Evolutionary conservation across 2,797 vertebrate genomes (phyloP).

Genomic region (Pipistrellus pygmaeus): DNA sequence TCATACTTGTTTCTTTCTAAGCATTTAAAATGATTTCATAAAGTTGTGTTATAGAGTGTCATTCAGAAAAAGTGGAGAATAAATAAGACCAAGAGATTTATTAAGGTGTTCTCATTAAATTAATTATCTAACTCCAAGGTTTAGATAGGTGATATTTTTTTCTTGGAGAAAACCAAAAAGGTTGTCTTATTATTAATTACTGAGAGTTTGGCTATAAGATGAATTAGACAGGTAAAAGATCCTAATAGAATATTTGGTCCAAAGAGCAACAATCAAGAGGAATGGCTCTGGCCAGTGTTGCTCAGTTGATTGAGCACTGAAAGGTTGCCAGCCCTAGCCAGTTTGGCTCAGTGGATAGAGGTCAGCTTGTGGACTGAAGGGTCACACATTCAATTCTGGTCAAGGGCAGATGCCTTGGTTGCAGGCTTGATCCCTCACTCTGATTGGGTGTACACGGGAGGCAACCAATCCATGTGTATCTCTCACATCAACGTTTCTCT

Average conservation of each 20-base stretch:
- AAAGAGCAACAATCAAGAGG: background rate
- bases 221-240: background rate
- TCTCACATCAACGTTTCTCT: too few species aligned
- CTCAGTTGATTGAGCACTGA: background rate
- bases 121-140: background rate
- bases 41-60: background rate
- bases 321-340: background rate
- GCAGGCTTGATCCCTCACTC: too few species aligned
- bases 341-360: background rate
- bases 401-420: too few species aligned
- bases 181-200: background rate
- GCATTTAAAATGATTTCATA: conserved; percentile 3
- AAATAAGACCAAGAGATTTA: background rate
- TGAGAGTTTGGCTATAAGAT: conserved; percentile 4
- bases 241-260: background rate
- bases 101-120: background rate
- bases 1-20: background rate
- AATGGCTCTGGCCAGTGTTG: background rate
- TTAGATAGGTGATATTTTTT: background rate
- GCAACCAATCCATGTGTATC: too few species aligned
- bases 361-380: background rate
- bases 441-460: too few species aligned
- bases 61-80: background rate
- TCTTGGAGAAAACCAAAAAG: background rate
- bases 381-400: too few species aligned